These are phyloP conservation scores for Drosophila eohydei DNA, from an alignment of 2,888 invertebrate species.

Conservation along the genomic window DNA sequence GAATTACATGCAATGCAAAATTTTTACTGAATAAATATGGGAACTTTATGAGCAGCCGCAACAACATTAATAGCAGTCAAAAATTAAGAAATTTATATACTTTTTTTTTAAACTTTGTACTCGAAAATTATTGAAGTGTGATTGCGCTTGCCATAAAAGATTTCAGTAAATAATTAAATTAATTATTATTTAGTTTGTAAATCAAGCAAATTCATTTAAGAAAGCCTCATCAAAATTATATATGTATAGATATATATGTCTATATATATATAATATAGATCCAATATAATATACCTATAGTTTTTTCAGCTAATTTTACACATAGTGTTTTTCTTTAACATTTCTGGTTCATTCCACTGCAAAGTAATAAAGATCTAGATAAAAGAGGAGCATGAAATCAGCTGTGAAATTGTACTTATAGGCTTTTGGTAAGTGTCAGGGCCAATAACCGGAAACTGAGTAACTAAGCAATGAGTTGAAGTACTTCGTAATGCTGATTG, in stretches of 20 bases:
- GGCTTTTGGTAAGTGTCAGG: neutral
- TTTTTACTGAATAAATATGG: conserved; percentile 41
- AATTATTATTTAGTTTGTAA: neutral
- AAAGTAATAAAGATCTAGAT: neutral
- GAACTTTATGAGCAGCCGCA: conserved; percentile 34
- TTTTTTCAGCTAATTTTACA: neutral
- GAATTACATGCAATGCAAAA: conserved; percentile 45
- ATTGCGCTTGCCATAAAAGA: neutral
- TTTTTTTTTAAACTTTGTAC: neutral
- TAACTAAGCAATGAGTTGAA: conserved; percentile 4
- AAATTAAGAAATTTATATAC: conserved; percentile 23
- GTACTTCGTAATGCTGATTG: conserved; percentile 20
- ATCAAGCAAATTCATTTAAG: neutral
- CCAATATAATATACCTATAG: neutral
- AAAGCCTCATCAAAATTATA: neutral
- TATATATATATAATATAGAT: neutral
- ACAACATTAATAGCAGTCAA: conserved; percentile 2
- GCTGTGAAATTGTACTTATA: neutral
- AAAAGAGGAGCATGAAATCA: neutral
- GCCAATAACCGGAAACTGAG: conserved; percentile 9
- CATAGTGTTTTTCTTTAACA: neutral
- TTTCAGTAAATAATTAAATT: neutral
- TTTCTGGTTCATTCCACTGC: neutral
- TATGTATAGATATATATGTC: neutral
- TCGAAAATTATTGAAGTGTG: neutral